Evolutionary conservation across 1,140 invertebrate species (phyloP).

Genomic region (Oppia nitens): DNA sequence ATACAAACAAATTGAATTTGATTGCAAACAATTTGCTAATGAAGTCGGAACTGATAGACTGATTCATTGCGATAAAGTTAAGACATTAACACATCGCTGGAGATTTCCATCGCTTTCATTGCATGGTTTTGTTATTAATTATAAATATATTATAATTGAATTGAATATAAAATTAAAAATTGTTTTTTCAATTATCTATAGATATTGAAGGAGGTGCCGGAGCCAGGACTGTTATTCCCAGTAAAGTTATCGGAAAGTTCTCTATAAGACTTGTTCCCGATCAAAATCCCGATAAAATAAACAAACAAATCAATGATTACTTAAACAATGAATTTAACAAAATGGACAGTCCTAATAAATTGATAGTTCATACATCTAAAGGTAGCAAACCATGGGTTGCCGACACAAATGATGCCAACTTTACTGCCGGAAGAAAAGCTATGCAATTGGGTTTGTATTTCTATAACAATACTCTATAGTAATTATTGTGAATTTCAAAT

Average conservation of each 20-base stretch:
- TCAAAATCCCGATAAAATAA: constrained; percentile 59
- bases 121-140: too few relatives aligned
- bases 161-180: too few relatives aligned
- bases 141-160: too few relatives aligned
- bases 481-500: background rate
- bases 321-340: constrained; percentile 45
- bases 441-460: constrained; percentile 44
- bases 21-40: constrained; percentile 28
- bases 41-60: constrained; percentile 41
- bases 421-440: constrained; percentile 65
- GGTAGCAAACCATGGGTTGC: constrained; percentile 78
- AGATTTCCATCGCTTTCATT: constrained; percentile 63
- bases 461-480: background rate
- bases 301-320: constrained; percentile 51
- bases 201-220: constrained; percentile 59
- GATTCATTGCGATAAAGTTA: constrained; percentile 24
- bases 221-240: constrained; percentile 85
- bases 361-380: constrained; percentile 50
- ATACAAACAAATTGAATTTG: constrained; percentile 80
- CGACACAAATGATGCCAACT: constrained; percentile 78
- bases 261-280: constrained; percentile 85
- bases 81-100: constrained; percentile 76
- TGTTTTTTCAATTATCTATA: too few relatives aligned
- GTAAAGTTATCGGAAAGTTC: constrained; percentile 88
- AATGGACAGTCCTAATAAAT: constrained; percentile 63